Base-by-base conservation (phyloP, 2,797 vertebrate species). In the Siniperca undulata region DNA sequence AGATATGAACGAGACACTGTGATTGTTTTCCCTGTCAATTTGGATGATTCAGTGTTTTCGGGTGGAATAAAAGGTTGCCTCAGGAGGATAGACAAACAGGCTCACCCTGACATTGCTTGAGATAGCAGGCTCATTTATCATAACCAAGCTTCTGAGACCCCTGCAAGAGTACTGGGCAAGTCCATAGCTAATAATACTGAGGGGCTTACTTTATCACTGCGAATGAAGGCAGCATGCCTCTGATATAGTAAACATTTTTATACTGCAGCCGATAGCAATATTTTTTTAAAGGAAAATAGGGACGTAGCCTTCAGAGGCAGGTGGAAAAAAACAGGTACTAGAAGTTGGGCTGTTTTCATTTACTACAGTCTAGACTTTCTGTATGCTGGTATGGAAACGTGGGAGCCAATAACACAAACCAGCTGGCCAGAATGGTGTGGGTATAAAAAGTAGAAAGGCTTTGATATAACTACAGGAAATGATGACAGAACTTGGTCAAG, bases 1-100 rank as follows among this genome's bases (percentile, higher is more conserved):
- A 46, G 77, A 85, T 89, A 84, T 80, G 52, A 88, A 87, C 16
- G 52, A 84, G 73, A 84, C 73, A 58, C 58, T 76, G 65, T 82
- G 80, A 88, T 91, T 91, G 86, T 92, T 94, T 92, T 88, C 82
- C 73, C 74, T 91, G 85, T 91, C 87, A 86, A 71, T 88, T 88
- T 87, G 77, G 71, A 87, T 93, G 88, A 94, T 93, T 89, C 72
- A 92, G 82, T 90, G 83, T 82, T 78, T 81, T 88, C 82, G 68
- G 87, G 84, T 79, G 52, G 81, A 89, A 89, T 88, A 83, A 91
- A 92, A 83, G 55, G 52, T 86, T 80, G 83, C 71, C 84, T 85
- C 67, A 10, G 81, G 78, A 86, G 84, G 70, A 69, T 58, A 87
- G 81, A 77, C 71, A 78, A 89, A 82, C 83, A 77, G 38, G 59